Conservation (phyloP, 2,113 vertebrate genomes). For the Thalassarche chlororhynchos region DNA sequence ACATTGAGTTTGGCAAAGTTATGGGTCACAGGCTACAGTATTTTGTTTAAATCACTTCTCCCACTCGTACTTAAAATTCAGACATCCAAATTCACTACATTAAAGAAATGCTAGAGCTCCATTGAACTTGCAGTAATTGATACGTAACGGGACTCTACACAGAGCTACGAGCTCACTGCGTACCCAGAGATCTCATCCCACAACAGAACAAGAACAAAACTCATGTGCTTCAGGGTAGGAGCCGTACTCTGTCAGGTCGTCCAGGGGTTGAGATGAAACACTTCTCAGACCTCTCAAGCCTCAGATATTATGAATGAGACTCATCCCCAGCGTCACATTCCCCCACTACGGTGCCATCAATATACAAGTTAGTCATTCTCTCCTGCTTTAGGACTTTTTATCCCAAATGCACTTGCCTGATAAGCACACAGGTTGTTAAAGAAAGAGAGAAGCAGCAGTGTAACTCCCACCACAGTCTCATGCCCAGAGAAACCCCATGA, state of each 20-base stretch:
- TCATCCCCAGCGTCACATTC: not conserved
- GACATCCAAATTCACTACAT: not conserved
- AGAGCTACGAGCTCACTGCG: not conserved
- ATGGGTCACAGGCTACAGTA: slow-evolving; percentile 12
- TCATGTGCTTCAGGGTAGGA: not conserved
- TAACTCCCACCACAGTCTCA: accelerated
- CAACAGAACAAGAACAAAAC: not conserved
- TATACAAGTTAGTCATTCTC: not conserved
- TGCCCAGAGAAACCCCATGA: not conserved
- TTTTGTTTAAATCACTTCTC: slow-evolving; percentile 55
- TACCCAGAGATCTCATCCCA: not conserved
- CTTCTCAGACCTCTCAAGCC: not conserved
- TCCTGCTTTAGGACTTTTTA: not conserved
- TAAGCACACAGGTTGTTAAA: not conserved
- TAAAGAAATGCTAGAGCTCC: not conserved
- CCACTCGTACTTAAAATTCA: slow-evolving; percentile 51
- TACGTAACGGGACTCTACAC: not conserved
- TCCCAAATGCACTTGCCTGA: not conserved
- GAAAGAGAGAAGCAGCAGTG: not conserved
- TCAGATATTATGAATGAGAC: not conserved
- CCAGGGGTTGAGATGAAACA: not conserved
- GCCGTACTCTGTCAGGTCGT: not conserved
- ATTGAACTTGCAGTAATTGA: not conserved
- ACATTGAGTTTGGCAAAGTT: not conserved
- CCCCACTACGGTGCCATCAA: not conserved